Base-by-base conservation (phyloP, 2,888 invertebrate genomes). In the Pseudoips prasinana region DNA sequence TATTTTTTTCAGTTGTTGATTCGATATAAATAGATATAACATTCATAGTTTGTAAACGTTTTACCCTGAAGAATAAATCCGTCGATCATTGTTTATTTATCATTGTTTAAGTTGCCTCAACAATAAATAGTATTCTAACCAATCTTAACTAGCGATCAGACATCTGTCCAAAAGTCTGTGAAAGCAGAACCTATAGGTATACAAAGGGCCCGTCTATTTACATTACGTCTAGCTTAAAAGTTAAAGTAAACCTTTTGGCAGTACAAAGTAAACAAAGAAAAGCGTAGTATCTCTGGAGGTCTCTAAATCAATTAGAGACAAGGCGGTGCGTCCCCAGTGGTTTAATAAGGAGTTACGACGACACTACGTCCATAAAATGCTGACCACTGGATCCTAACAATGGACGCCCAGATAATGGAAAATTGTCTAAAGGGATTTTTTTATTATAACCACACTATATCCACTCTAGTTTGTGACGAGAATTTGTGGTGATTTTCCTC, bases 331-430 rank as follows among this genome's bases (percentile, higher is more conserved):
- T 73, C 77, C 81, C 76, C 64, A 58, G 63, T 64, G 74, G 72
- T 82, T 85, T 85, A 83, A 86, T 84, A 85, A 83, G 83, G 62
- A 86, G 77, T 84, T 82, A 86, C 80, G 73, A 68, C 63, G 74
- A 73, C 74, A 63, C 69, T 44, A 64, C 60, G 61, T 49, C 66
- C 73, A 76, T 83, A 85, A 85, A 86, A 78, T 60, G 76, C 73
- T 84, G 83, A 78, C 82, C 83, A 78, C 64, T 48, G 68, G 62
- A 58, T 64, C 58, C 73, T 70, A 67, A 80, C 79, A 81, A 81
- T 75, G 74, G 76, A 73, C 72, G 66, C 57, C 65, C 65, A 77
- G 79, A 84, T 86, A 85, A 85, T 84, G 79, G 83, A 79, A 83
- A 83, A 82, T 83, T 77, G 79, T 84, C 82, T 79, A 68, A 78